A percentile compares a stretch with the other conserved stretches of the same genome.
These are phyloP conservation scores for Cosmia pyralina DNA, from an alignment of 2,888 invertebrate species.

Conservation along the genomic window DNA sequence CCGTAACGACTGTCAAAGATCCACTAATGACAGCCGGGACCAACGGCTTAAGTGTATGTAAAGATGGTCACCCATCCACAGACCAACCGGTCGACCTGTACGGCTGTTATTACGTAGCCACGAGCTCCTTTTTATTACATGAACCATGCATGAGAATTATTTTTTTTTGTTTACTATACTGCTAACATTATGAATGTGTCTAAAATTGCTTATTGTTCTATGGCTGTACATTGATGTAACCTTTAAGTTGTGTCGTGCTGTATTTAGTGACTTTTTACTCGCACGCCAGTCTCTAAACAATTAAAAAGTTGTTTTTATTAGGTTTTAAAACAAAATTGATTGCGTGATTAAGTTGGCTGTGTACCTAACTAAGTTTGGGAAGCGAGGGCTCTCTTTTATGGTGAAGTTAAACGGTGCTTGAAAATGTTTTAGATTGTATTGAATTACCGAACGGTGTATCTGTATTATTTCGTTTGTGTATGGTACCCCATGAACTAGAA, in stretches of 20 bases:
- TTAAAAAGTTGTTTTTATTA: constrained; percentile 64
- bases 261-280: constrained; percentile 26
- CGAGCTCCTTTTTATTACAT: no score
- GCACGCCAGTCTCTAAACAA: constrained; percentile 57
- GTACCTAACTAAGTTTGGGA: constrained; percentile 3
- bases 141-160: background rate
- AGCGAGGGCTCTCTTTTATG: constrained; percentile 37
- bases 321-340: constrained; percentile 50
- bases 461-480: background rate
- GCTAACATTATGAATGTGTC: background rate
- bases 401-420: constrained; percentile 34
- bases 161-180: background rate
- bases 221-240: background rate
- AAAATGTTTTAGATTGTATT: constrained; percentile 44
- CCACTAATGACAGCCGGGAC: no score
- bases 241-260: background rate
- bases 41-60: no score
- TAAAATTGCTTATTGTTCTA: background rate
- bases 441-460: constrained; percentile 13
- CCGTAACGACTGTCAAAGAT: no score
- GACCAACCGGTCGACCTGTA: no score
- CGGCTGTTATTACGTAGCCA: no score
- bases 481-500: no score
- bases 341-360: constrained; percentile 36
- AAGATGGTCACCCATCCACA: no score